Conservation (phyloP, 2,797 vertebrate genomes). For the Mus minutoides region DNA sequence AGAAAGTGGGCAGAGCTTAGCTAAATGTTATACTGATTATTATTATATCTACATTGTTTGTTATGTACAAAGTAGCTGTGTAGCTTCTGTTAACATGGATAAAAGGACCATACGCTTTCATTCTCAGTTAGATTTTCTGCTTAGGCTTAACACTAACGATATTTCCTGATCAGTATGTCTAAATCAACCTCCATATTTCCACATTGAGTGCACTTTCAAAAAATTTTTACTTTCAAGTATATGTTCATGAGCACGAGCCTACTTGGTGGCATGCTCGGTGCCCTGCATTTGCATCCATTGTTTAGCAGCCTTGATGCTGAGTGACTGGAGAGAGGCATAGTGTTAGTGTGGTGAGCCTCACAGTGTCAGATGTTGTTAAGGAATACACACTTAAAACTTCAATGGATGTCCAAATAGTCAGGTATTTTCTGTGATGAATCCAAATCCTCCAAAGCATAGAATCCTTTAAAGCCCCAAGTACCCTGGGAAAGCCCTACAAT, state of each 20-base stretch:
- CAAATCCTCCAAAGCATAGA: not conserved
- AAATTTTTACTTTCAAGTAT: not conserved
- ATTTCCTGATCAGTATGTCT: not conserved
- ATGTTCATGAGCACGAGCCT: not conserved
- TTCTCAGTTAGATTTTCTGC: conserved; percentile 33
- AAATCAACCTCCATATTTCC: not conserved
- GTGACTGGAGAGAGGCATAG: conserved; percentile 20
- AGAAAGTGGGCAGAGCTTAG: not conserved
- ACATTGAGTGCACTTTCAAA: not conserved
- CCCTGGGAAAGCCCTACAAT: not conserved
- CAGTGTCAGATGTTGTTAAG: not conserved
- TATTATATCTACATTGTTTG: not conserved
- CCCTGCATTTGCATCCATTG: not conserved
- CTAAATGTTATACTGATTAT: not conserved
- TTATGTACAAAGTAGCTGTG: not conserved
- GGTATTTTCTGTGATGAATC: not conserved
- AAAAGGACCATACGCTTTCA: not conserved
- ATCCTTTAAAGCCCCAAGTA: too few species aligned
- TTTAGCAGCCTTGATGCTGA: not conserved
- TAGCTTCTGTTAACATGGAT: not conserved
- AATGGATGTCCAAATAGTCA: not conserved
- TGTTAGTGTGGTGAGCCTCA: not conserved
- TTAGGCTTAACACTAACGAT: conserved; percentile 21
- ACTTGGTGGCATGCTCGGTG: not conserved
- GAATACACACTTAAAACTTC: not conserved